Evolutionary conservation across 2,797 vertebrate genomes (phyloP).

Genomic region (Iguana delicatissima): DNA sequence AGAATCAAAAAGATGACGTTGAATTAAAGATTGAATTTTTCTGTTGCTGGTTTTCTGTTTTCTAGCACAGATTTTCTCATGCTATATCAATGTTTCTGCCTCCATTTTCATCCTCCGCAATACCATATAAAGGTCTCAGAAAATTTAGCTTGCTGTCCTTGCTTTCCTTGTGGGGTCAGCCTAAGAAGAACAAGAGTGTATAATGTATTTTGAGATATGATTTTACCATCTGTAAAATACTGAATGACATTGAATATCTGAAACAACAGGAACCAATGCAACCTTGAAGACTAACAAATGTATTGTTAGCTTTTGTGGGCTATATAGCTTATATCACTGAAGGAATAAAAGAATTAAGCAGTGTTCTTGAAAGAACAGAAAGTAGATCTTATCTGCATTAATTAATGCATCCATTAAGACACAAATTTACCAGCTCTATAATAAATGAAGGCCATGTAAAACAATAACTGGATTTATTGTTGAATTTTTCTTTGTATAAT

Average conservation of each 20-base stretch:
- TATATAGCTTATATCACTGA: too few species aligned
- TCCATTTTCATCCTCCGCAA: neutral
- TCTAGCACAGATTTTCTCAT: neutral
- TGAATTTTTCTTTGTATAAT: too few species aligned
- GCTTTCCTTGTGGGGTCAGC: neutral
- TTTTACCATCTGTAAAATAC: conserved; percentile 9
- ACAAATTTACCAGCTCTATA: neutral
- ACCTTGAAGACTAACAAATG: too few species aligned
- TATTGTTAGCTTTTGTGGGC: too few species aligned
- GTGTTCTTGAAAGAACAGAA: neutral
- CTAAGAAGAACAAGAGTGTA: too few species aligned
- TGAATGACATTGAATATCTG: neutral
- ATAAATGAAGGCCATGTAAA: too few species aligned
- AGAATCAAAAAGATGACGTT: neutral
- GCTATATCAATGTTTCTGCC: neutral
- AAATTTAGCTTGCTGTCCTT: neutral
- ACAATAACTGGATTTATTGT: too few species aligned
- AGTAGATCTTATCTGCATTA: neutral
- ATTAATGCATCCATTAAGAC: too few species aligned
- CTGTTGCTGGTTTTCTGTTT: neutral
- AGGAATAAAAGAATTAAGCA: neutral
- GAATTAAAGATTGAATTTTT: neutral
- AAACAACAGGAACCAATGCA: neutral
- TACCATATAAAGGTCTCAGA: conserved; percentile 7
- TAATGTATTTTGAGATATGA: neutral